Evolutionary conservation across 2,797 vertebrate species (phyloP), one percentile per base, ranked within the genome.

Genomic region (Sparidentex hasta): DNA sequence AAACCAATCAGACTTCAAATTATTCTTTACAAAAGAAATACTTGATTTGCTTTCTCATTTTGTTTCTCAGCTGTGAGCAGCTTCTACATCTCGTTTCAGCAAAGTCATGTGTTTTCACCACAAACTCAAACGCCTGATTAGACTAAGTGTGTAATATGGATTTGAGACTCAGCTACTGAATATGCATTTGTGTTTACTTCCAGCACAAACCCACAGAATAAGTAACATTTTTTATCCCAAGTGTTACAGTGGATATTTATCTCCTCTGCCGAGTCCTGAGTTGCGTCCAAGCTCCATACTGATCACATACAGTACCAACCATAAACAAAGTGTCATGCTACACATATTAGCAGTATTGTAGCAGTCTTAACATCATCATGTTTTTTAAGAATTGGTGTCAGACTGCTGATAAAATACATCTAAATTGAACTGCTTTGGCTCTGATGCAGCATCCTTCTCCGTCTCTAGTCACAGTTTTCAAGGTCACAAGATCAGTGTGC

Each of bases 241-340:
- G 9, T 41, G 7, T 66, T 61, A 9, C 2, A 23, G n/a, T 0
- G 2, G n/a, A 2, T 6, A 51, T 62, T 66, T n/a, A 29, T 25
- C 25, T 3, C 25, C 25, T 25, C 25, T 25, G 25, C 25, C 3
- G 25, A 23, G 20, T 27, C 52, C 14, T 9, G 1, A 69, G 46
- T 61, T 75, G 6, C 41, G 65, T 21, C 43, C 55, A 48, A 62
- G 1, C 61, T 62, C 41, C 62, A 75, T 43, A 38, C 18, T 17
- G n/a, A 62, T 14, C 7, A 21, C 4, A 13, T 20, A 52, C 5
- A 52, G 11, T 44, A 33, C 25, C 16, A 11, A 29, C 8, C 7
- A 29, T 11, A 25, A 29, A 16, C 8, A 5, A 47, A n/a, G 1
- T 51, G 7, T n/a, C 17, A 55, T 21, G 44, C 8, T 9, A 5